Base-by-base conservation (phyloP, 2,113 vertebrate species). In the Haemorhous mexicanus region DNA sequence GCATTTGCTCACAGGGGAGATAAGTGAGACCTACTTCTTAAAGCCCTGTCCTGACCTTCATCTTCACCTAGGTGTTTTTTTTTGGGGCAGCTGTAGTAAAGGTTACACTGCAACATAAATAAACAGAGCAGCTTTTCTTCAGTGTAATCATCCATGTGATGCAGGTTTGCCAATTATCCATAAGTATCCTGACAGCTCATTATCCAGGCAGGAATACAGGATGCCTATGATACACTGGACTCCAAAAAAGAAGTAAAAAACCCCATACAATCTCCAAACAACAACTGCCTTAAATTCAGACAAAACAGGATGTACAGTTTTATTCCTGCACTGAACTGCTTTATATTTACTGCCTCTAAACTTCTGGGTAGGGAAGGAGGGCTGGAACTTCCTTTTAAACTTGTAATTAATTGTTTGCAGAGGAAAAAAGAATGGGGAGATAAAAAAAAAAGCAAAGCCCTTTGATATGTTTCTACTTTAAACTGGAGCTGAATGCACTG, bases 241-340 rank as follows among this genome's bases (percentile, higher is more conserved):
- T 94, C 70, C 62, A 90, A 83, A 88, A 92, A 88, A 85, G 30
- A 88, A 80, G 52, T 26, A 13, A 66, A 79, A 75, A 37, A 2
- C 1, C 1, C 47, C 12, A 63, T 62, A 66, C 52, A 89, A 58
- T 6, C 49, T 44, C 37, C 26, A 80, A 83, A 69, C 63, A 95
- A 95, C 90, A 75, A 81, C 61, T 0, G 16, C 63, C 58, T 78
- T 86, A 35, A 90, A 90, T 91, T 93, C 68, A 94, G 88, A 94
- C 93, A 86, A 95, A 97, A 97, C 96, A 96, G 94, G 95, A 97
- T 96, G 76, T 92, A 64, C 66, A 23, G 13, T 94, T 97, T 95
- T 79, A 94, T 84, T 92, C 83, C 93, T 89, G 84, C 0, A 0
- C 27, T 58, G 55, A 90, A 58, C 91, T 64, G 69, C 79, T 93